Evolutionary conservation across 2,888 invertebrate species (phyloP).

Genomic region (Eupithecia tripunctaria): DNA sequence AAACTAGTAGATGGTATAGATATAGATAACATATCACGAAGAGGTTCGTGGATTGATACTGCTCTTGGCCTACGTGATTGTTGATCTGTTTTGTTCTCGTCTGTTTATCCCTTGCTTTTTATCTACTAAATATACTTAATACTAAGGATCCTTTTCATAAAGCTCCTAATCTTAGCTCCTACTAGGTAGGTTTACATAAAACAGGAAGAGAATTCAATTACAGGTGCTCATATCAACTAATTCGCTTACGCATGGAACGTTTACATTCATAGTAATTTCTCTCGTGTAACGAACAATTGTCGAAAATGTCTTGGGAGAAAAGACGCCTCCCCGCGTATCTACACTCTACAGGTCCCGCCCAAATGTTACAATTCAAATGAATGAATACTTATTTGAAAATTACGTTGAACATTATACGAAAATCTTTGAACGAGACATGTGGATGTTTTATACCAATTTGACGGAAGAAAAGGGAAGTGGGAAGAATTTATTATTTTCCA

Average conservation of each 20-base stretch:
- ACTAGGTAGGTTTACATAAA: too few relatives aligned
- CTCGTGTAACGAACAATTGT: constrained; percentile 3
- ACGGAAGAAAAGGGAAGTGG: neutral
- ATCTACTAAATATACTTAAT: neutral
- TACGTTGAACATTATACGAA: neutral
- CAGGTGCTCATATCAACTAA: neutral
- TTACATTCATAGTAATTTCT: constrained; percentile 11
- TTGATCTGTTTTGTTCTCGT: neutral
- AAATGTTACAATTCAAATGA: constrained; percentile 7
- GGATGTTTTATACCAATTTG: neutral
- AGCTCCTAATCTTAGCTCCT: neutral
- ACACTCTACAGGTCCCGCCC: constrained; percentile 6
- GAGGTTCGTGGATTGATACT: neutral
- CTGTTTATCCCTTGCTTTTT: neutral
- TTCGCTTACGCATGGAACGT: neutral
- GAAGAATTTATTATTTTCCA: neutral
- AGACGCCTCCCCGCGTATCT: neutral
- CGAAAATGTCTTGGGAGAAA: neutral
- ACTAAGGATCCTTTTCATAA: neutral
- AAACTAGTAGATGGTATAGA: too few relatives aligned
- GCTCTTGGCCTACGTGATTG: neutral
- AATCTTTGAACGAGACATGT: neutral
- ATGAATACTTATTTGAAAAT: neutral
- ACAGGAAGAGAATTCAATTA: constrained; percentile 2
- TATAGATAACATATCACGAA: neutral